Base-by-base conservation (phyloP, 2,888 invertebrate genomes). In the Geophilus truncorum region DNA sequence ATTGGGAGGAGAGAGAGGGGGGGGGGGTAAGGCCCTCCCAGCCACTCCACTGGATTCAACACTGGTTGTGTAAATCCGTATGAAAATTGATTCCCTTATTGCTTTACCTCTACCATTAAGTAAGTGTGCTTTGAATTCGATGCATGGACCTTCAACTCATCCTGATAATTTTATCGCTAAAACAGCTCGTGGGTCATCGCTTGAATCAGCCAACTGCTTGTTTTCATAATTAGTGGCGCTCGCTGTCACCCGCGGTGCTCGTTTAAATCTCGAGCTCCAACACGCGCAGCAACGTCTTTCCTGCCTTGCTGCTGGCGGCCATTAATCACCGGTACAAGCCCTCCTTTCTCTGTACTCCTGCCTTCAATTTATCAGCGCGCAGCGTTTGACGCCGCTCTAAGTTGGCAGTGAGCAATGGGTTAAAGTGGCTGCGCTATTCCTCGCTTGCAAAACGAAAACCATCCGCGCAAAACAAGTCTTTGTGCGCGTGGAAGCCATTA, bases 221-320 rank as follows among this genome's bases (percentile, higher is more conserved):
- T 28, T 70, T 70, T 28, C 70, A 28, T 70, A 70, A 70, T 70
- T 70, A 70, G 70, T 70, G 70, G 25, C 28, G 70, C 70, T 70
- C 70, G 70, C 28, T 70, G 70, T 70, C 70, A 70, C 70, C 70
- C 70, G 70, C 70, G 70, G 70, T 28, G 70, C 70, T 70, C 70
- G 70, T 70, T 70, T 70, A 70, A 70, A 70, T 70, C 70, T 70
- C 70, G 28, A 1, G 4, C 25, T 21, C 51, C 70, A 70, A 70
- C 70, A 70, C 25, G 70, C n/a, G n/a, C n/a, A n/a, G n/a, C n/a
- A 23, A 28, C 25, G 70, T 70, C 70, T 70, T 23, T 28, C 70
- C n/a, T n/a, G n/a, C n/a, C 10, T 70, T 70, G 70, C 70, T 70
- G 70, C 28, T 70, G 70, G 70, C 70, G 70, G 25, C 70, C 70